A percentile compares a stretch with the other conserved stretches of the same genome.
These are phyloP conservation scores for Trichonephila clavata DNA, from an alignment of 1,140 invertebrate species.

Conservation along the genomic window DNA sequence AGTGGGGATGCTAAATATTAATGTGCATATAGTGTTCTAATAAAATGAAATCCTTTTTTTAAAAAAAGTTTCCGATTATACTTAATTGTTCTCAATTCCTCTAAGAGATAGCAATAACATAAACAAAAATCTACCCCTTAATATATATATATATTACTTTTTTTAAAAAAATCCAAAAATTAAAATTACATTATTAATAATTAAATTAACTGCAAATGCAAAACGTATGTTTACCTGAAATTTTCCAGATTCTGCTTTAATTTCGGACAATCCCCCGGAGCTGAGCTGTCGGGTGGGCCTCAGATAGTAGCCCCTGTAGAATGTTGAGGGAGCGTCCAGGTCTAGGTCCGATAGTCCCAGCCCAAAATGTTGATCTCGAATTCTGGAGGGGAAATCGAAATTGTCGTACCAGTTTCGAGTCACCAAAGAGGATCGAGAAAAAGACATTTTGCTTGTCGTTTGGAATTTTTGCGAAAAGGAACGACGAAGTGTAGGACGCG, in stretches of 20 bases:
- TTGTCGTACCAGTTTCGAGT: conserved; percentile 15
- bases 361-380: conserved; percentile 70
- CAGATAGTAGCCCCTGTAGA: conserved; percentile 64
- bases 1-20: no score
- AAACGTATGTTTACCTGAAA: conserved; percentile 82
- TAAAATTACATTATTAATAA: no score
- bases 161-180: no score
- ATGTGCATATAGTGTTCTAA: no score
- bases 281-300: conserved; percentile 62
- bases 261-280: conserved; percentile 63
- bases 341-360: conserved; percentile 58
- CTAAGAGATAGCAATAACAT: no score
- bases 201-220: background rate
- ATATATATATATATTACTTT: no score
- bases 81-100: no score
- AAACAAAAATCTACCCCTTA: no score
- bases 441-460: conserved; percentile 50
- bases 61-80: no score
- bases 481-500: background rate
- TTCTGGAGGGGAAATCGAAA: conserved; percentile 24
- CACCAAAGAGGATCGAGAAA: conserved; percentile 30
- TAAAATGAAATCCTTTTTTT: no score
- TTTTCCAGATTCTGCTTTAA: conserved; percentile 61
- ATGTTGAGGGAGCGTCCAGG: conserved; percentile 41
- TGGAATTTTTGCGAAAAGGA: background rate